These are phyloP conservation scores for Thunnus maccoyii DNA, from an alignment of 2,113 vertebrate genomes.

Conservation along the genomic window DNA sequence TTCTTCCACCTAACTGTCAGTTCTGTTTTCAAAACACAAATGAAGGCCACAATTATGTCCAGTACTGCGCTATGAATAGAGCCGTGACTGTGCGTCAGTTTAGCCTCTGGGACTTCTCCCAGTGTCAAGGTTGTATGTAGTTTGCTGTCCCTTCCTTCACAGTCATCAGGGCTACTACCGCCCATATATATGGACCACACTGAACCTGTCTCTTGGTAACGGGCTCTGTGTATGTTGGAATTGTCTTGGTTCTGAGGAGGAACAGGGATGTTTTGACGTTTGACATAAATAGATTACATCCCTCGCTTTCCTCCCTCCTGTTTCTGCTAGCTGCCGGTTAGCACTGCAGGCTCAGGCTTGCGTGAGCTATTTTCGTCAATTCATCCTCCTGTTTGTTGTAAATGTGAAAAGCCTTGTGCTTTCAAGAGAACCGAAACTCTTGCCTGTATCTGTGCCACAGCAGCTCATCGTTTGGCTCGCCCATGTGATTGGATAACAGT, in stretches of 20 bases:
- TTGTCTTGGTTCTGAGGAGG: slow-evolving; percentile 34
- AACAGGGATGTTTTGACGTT: slow-evolving; percentile 62
- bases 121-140: slow-evolving; percentile 12
- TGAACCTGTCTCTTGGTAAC: slow-evolving; percentile 46
- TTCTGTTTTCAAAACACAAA: slow-evolving; percentile 31
- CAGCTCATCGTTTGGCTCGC: background rate
- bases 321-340: background rate
- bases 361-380: background rate
- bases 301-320: background rate
- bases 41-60: slow-evolving; percentile 8
- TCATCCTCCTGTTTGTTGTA: background rate
- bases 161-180: background rate
- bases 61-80: slow-evolving; percentile 37
- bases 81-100: background rate
- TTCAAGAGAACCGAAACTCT: background rate
- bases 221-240: slow-evolving; percentile 38
- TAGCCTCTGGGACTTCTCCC: background rate
- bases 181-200: slow-evolving; percentile 24
- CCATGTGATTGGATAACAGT: background rate
- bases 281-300: slow-evolving; percentile 49
- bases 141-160: background rate
- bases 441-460: background rate
- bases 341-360: slow-evolving; percentile 19
- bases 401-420: background rate
- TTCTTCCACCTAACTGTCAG: background rate